phyloP scores from a whole-genome alignment of 1,140 invertebrate species.

The Ditylenchus dipsaci region DNA sequence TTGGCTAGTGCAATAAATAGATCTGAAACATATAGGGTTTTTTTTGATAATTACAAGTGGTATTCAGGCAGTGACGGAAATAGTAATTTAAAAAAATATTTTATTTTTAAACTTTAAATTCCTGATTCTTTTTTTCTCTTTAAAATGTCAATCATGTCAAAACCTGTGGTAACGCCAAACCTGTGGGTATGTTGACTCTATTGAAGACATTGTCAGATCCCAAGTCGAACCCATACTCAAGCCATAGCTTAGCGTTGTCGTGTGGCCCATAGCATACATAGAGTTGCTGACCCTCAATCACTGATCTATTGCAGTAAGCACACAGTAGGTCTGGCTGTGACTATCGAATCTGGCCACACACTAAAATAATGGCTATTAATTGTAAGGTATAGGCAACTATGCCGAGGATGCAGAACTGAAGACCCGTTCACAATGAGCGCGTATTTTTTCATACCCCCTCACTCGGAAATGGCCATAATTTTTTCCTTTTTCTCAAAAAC shows the following conservation, averaged over 20 bases:
- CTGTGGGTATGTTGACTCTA: conserved; percentile 58
- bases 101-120: too few species aligned
- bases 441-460: too few species aligned
- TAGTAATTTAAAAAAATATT: neutral
- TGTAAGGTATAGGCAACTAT: conserved; percentile 18
- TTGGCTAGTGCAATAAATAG: conserved; percentile 40
- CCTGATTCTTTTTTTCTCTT: too few species aligned
- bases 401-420: too few species aligned
- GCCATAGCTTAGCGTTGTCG: conserved; percentile 67
- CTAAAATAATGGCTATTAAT: conserved; percentile 14
- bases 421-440: too few species aligned
- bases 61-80: too few species aligned
- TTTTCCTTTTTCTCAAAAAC: too few species aligned
- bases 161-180: too few species aligned
- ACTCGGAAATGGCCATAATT: too few species aligned
- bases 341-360: conserved; percentile 31
- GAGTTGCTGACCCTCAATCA: conserved; percentile 40
- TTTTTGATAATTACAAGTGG: too few species aligned
- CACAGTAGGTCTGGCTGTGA: conserved; percentile 42
- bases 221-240: conserved; percentile 73
- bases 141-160: too few species aligned
- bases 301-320: conserved; percentile 61
- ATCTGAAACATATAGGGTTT: too few species aligned
- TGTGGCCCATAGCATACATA: conserved; percentile 74
- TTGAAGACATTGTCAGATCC: conserved; percentile 60